Conservation (phyloP, 2,888 invertebrate species). For the Lamellibrachia satsuma region DNA sequence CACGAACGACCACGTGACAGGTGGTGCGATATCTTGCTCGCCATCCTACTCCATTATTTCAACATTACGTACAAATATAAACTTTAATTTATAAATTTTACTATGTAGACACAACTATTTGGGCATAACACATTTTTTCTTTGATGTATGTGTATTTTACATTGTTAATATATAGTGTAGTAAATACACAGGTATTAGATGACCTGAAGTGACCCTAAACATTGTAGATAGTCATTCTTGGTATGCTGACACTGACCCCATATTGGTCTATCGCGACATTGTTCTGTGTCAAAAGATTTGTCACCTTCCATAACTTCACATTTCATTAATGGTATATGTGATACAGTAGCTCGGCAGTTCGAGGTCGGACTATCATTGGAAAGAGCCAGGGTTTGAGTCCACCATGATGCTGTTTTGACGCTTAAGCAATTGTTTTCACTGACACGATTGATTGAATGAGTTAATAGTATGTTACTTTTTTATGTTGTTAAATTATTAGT, state of each 20-base stretch:
- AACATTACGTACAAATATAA: neutral
- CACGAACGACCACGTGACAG: conserved; percentile 92
- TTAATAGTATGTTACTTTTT: neutral
- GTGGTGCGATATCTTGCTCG: conserved; percentile 46
- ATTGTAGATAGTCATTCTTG: neutral
- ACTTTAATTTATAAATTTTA: too few relatives aligned
- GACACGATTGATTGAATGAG: too few relatives aligned
- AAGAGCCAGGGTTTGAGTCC: too few relatives aligned
- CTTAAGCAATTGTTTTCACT: too few relatives aligned
- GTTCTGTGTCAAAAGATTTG: neutral
- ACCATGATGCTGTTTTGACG: too few relatives aligned
- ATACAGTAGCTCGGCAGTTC: too few relatives aligned
- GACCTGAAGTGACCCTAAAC: neutral
- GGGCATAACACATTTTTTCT: neutral
- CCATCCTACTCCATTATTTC: neutral
- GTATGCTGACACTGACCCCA: neutral
- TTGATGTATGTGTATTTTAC: neutral
- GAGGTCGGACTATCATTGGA: too few relatives aligned
- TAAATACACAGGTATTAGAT: too few relatives aligned
- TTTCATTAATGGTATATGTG: neutral
- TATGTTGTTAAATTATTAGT: neutral
- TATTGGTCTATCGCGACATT: neutral
- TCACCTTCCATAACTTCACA: neutral
- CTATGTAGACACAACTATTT: neutral
- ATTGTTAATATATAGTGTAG: neutral